Percentiles rank a stretch among this genome's conserved stretches.
Evolutionary conservation across 2,888 invertebrate genomes (phyloP).

Genomic region (Dilophus febrilis): DNA sequence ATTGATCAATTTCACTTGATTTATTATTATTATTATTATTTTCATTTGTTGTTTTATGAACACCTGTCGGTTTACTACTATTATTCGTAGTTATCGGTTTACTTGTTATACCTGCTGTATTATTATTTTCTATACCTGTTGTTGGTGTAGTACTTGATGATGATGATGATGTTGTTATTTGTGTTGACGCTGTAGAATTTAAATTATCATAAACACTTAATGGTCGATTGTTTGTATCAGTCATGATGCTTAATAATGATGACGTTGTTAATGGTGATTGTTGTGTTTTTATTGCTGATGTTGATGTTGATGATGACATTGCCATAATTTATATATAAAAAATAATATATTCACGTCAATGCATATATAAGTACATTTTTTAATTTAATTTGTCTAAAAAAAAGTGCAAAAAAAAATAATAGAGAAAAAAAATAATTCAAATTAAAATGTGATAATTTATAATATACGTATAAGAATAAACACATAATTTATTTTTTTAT

Average conservation of each 20-base stretch:
- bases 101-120: too few relatives aligned
- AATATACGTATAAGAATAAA: too few relatives aligned
- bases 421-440: too few relatives aligned
- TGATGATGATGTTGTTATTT: constrained; percentile 4
- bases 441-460: too few relatives aligned
- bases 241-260: not conserved
- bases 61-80: too few relatives aligned
- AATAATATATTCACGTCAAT: too few relatives aligned
- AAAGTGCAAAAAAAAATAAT: too few relatives aligned
- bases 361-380: too few relatives aligned
- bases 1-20: constrained; percentile 4
- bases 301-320: not conserved
- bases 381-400: too few relatives aligned
- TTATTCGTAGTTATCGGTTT: not conserved
- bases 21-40: not conserved
- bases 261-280: not conserved
- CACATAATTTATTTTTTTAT: too few relatives aligned
- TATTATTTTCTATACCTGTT: too few relatives aligned
- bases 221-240: constrained; percentile 17
- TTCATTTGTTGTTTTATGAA: too few relatives aligned
- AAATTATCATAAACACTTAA: constrained; percentile 29
- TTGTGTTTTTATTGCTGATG: constrained; percentile 1
- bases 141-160: constrained; percentile 1
- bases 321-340: not conserved
- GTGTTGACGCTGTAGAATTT: constrained; percentile 7